Percentiles rank a stretch among this genome's conserved stretches.
Conservation (phyloP, 1,140 invertebrate genomes). For the Drosophila ananassae region DNA sequence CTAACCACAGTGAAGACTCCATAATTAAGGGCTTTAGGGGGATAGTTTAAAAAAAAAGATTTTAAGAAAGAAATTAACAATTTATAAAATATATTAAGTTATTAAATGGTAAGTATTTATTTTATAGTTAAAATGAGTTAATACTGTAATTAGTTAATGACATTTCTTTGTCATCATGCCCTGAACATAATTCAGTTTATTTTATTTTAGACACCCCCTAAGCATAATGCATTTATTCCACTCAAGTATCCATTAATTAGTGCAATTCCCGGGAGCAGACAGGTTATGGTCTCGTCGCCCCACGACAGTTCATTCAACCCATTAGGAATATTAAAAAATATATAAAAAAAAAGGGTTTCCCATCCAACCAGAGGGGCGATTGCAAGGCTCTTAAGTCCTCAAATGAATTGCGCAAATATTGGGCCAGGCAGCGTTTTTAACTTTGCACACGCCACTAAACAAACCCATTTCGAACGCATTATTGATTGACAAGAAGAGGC, state of each 20-base stretch:
- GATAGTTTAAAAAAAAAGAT: too few species aligned
- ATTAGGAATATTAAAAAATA: slow-evolving; percentile 14
- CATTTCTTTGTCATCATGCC: too few species aligned
- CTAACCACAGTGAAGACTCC: background rate
- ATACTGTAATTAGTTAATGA: too few species aligned
- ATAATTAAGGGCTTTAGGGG: background rate
- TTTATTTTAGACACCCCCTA: background rate
- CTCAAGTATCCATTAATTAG: slow-evolving; percentile 34
- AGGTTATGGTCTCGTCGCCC: slow-evolving; percentile 36
- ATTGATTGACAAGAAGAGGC: slow-evolving; percentile 25
- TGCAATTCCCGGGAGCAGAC: slow-evolving; percentile 42
- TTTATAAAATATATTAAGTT: too few species aligned
- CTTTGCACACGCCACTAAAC: slow-evolving; percentile 54
- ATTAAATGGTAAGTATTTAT: too few species aligned
- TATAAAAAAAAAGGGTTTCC: slow-evolving; percentile 23
- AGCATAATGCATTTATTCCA: slow-evolving; percentile 25
- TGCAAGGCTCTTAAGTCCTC: slow-evolving; percentile 35
- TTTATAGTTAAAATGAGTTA: too few species aligned
- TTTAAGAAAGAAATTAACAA: too few species aligned
- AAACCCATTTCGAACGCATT: slow-evolving; percentile 58
- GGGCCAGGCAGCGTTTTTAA: slow-evolving; percentile 50
- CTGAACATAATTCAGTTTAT: too few species aligned
- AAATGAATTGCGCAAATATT: slow-evolving; percentile 63
- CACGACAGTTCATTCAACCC: slow-evolving; percentile 55
- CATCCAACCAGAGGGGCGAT: slow-evolving; percentile 7